Evolutionary conservation across 2,113 vertebrate genomes (phyloP).

Genomic region (Pterocles burchelli): DNA sequence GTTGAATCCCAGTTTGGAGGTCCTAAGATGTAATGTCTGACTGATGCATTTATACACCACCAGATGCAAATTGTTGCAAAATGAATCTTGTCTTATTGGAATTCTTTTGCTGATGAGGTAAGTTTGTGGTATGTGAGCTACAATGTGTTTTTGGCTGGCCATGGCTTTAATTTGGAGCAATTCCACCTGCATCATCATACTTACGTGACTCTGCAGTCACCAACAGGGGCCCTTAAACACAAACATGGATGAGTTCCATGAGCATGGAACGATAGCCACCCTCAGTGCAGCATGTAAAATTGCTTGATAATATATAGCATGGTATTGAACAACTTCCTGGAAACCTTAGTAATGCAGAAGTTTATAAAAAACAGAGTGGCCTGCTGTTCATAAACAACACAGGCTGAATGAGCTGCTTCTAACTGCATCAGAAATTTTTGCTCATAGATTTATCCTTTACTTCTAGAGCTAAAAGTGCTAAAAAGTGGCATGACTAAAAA

Average conservation of each 20-base stretch:
- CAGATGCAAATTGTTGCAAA: slow-evolving; percentile 48
- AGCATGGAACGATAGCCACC: neutral
- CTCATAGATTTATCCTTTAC: slow-evolving; percentile 39
- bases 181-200: neutral
- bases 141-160: neutral
- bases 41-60: slow-evolving; percentile 1
- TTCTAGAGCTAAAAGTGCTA: slow-evolving; percentile 55
- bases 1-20: neutral
- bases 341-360: slow-evolving; percentile 1
- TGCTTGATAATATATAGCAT: neutral
- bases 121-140: slow-evolving; percentile 23
- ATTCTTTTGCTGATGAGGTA: slow-evolving; percentile 49
- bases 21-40: slow-evolving; percentile 27
- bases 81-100: neutral
- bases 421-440: slow-evolving; percentile 58
- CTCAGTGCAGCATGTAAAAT: neutral
- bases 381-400: slow-evolving; percentile 44
- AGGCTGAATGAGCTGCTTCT: slow-evolving; percentile 16
- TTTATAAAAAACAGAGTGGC: neutral
- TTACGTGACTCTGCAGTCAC: slow-evolving; percentile 3
- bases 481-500: slow-evolving; percentile 57
- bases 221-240: neutral
- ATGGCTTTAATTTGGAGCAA: neutral
- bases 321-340: slow-evolving; percentile 3
- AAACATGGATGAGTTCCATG: neutral